phyloP scores from a whole-genome alignment of 2,888 invertebrate species.

The Pelosia muscerda region DNA sequence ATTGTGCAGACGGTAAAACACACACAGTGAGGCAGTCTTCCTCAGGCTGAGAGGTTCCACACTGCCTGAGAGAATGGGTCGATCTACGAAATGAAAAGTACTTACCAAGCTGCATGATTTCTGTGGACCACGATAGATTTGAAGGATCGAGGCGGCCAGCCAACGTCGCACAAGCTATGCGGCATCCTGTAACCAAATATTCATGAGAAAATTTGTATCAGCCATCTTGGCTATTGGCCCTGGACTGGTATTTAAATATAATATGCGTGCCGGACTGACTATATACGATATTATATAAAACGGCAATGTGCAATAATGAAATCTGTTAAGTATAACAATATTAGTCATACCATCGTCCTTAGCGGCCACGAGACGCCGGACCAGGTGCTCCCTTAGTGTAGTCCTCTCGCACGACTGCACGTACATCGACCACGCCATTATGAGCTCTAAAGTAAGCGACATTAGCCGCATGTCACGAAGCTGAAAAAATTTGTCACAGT shows the following conservation, averaged over 20 bases:
- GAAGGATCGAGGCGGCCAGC: conserved; percentile 71
- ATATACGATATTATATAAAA: too few relatives aligned
- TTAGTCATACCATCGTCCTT: conserved; percentile 60
- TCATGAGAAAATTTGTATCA: not conserved
- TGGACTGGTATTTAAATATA: too few relatives aligned
- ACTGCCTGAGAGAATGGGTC: too few relatives aligned
- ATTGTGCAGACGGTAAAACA: too few relatives aligned
- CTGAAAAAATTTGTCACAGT: conserved; percentile 32
- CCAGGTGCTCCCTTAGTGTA: conserved; percentile 67
- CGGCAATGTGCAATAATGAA: not conserved
- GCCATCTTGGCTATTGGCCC: too few relatives aligned
- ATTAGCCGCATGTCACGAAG: conserved; percentile 66
- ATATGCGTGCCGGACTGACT: too few relatives aligned
- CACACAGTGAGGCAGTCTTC: too few relatives aligned
- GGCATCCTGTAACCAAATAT: conserved; percentile 60
- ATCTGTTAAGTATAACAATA: not conserved
- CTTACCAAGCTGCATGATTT: conserved; percentile 76
- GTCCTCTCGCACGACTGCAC: conserved; percentile 49
- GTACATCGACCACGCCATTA: conserved; percentile 72
- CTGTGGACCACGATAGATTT: conserved; percentile 75
- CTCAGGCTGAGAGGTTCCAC: too few relatives aligned
- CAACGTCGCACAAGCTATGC: conserved; percentile 63
- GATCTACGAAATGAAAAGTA: too few relatives aligned
- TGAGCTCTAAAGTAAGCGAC: conserved; percentile 78
- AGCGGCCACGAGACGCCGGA: conserved; percentile 61